Percentiles rank a stretch among this genome's conserved stretches.
Evolutionary conservation across 1,140 invertebrate species (phyloP).

Genomic region (Subanguina moxae): DNA sequence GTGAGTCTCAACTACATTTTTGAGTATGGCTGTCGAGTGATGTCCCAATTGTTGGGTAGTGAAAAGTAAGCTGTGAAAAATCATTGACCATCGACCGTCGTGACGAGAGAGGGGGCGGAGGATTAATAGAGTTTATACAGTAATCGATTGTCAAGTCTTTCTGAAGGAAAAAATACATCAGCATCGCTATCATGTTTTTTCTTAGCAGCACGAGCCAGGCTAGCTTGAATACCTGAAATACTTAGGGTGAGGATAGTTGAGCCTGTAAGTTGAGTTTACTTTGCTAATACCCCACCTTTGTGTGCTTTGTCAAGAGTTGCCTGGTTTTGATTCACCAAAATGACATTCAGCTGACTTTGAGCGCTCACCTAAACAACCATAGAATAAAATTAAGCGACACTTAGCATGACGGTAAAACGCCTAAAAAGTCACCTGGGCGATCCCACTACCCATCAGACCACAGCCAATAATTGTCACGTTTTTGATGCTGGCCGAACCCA

Average conservation of each 20-base stretch:
- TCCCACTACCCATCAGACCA: conserved; percentile 79
- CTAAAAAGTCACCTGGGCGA: conserved; percentile 71
- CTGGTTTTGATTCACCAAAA: background rate
- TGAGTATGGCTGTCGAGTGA: too few relatives aligned
- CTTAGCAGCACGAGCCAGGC: conserved; percentile 1
- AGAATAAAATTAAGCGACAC: too few relatives aligned
- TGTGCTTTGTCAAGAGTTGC: conserved; percentile 34
- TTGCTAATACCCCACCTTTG: background rate
- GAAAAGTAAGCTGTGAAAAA: too few relatives aligned
- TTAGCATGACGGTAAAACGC: too few relatives aligned
- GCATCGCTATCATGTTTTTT: background rate
- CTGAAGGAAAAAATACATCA: background rate
- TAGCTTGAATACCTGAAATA: background rate
- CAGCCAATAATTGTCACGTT: conserved; percentile 79
- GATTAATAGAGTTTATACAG: too few relatives aligned
- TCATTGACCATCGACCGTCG: too few relatives aligned
- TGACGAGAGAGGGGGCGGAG: too few relatives aligned
- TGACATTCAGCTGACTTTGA: conserved; percentile 26
- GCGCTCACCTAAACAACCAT: conserved; percentile 6
- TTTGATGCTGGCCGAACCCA: conserved; percentile 64
- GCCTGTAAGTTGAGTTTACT: too few relatives aligned
- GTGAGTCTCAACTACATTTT: too few relatives aligned
- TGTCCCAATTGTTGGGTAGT: too few relatives aligned
- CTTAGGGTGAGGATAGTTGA: too few relatives aligned
- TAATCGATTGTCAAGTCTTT: background rate